A percentile compares a stretch with the other conserved stretches of the same genome.
These are phyloP conservation scores for Drosophila nikananu DNA, from an alignment of 1,140 invertebrate genomes.

Conservation along the genomic window DNA sequence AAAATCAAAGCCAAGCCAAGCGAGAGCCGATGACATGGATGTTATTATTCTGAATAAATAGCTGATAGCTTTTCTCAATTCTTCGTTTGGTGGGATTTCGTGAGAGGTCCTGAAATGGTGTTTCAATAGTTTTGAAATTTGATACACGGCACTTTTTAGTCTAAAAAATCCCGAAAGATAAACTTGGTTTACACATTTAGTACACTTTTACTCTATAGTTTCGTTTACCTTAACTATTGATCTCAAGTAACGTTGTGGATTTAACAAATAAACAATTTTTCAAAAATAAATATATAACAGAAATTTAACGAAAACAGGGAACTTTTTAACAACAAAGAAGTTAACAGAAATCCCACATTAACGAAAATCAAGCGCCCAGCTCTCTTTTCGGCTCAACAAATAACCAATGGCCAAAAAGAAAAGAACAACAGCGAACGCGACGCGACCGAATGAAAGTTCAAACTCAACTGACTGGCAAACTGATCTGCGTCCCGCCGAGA, in stretches of 20 bases:
- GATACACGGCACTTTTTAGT: not conserved
- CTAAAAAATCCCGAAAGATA: not conserved
- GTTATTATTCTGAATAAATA: conserved; percentile 28
- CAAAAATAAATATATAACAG: conserved; percentile 30
- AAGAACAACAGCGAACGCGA: conserved; percentile 69
- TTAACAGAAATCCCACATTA: conserved; percentile 73
- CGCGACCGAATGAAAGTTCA: conserved; percentile 82
- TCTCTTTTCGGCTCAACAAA: conserved; percentile 58
- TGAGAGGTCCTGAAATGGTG: conserved; percentile 18
- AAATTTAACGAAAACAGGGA: conserved; percentile 56
- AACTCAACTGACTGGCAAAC: conserved; percentile 71
- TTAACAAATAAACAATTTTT: conserved; percentile 18
- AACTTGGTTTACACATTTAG: not conserved
- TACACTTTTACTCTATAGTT: not conserved
- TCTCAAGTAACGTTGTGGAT: not conserved
- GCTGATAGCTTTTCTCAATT: conserved; percentile 29
- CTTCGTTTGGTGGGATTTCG: conserved; percentile 67
- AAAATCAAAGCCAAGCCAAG: conserved; percentile 64
- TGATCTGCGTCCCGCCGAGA: conserved; percentile 38
- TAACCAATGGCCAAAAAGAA: conserved; percentile 63
- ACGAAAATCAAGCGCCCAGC: conserved; percentile 66
- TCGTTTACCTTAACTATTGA: conserved; percentile 2
- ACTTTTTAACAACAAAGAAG: conserved; percentile 44
- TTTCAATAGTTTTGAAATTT: not conserved
- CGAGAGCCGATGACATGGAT: conserved; percentile 42